These are phyloP conservation scores for Mesoclemmys tuberculata DNA, from an alignment of 2,113 vertebrate species.

Conservation along the genomic window DNA sequence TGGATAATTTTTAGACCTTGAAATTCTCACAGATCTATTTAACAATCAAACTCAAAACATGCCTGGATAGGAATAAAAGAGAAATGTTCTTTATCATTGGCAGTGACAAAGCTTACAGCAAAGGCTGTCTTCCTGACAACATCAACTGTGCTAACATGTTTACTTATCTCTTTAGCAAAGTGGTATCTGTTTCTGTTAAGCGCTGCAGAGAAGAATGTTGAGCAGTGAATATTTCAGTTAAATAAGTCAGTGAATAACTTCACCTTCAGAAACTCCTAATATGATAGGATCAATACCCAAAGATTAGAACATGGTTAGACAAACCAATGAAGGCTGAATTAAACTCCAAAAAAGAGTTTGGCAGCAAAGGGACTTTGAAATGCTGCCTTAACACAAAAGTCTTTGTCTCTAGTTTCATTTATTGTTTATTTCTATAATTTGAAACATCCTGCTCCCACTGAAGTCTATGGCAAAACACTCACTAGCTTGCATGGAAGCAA, in stretches of 20 bases:
- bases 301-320: background rate
- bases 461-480: background rate
- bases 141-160: rapidly evolving
- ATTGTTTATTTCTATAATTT: background rate
- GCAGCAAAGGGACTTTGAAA: background rate
- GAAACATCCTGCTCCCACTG: background rate
- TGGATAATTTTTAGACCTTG: background rate
- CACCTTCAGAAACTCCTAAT: background rate
- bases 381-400: background rate
- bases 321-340: background rate
- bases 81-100: background rate
- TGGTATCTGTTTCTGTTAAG: background rate
- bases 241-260: background rate
- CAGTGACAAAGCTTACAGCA: background rate
- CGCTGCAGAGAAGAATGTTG: rapidly evolving
- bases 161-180: background rate
- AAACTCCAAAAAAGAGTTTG: background rate
- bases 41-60: background rate
- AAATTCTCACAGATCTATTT: background rate
- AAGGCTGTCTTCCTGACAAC: background rate
- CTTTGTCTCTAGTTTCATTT: background rate
- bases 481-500: background rate
- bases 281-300: background rate
- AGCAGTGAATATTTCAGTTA: background rate
- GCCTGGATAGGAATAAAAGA: background rate